Conservation (phyloP, 2,113 vertebrate genomes). For the Romanogobio albipinnatus region DNA sequence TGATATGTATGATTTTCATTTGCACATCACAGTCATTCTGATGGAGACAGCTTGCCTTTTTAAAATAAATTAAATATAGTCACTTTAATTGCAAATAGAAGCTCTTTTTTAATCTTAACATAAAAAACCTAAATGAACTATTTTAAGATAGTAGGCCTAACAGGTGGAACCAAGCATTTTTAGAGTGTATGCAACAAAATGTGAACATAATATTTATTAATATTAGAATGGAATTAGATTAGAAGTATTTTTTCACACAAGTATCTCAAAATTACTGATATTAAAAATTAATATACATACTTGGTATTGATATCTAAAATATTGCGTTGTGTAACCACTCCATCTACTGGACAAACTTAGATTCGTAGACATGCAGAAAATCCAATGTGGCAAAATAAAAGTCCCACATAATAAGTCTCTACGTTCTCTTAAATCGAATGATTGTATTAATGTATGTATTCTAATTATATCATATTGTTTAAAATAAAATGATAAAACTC, state of each 20-base stretch:
- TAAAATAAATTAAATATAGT: background rate
- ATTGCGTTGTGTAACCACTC: background rate
- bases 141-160: background rate
- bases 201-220: background rate
- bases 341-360: background rate
- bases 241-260: background rate
- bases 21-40: background rate
- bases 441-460: background rate
- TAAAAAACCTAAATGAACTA: background rate
- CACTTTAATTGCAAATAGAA: background rate
- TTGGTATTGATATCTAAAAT: background rate
- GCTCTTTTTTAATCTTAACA: background rate
- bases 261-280: no score
- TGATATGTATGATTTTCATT: background rate
- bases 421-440: background rate
- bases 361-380: background rate
- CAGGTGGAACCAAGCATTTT: background rate
- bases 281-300: background rate
- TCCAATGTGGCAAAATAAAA: background rate
- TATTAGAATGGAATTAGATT: background rate
- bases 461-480: background rate
- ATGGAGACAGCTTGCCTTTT: background rate
- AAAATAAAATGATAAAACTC: background rate
- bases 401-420: background rate
- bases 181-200: background rate